Conservation (phyloP, 2,888 invertebrate species). For the Liodrosophila aerea region DNA sequence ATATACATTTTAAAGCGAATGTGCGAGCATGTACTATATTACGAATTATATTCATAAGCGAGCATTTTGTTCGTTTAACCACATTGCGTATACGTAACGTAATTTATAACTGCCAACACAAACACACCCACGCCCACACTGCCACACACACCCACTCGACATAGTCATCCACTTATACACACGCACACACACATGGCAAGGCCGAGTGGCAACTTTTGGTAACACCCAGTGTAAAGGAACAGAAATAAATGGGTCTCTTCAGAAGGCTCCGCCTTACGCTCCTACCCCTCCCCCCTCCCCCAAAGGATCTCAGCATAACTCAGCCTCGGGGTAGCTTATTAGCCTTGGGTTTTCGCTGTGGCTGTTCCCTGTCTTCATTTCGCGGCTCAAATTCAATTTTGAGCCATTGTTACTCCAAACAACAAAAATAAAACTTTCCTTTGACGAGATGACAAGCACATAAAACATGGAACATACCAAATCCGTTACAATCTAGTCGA, state of each 20-base stretch:
- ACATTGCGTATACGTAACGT: constrained; percentile 67
- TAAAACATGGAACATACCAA: constrained; percentile 14
- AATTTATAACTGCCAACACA: constrained; percentile 60
- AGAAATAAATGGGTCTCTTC: constrained; percentile 33
- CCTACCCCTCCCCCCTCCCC: background rate
- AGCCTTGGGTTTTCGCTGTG: constrained; percentile 22
- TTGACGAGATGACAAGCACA: constrained; percentile 43
- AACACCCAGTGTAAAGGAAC: constrained; percentile 20
- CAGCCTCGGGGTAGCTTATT: constrained; percentile 31
- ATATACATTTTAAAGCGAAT: constrained; percentile 14
- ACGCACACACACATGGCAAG: background rate
- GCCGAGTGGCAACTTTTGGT: constrained; percentile 17
- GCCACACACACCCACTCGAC: too few relatives aligned
- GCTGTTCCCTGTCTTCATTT: constrained; percentile 3
- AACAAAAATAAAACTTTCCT: constrained; percentile 15
- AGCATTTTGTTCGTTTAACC: constrained; percentile 59
- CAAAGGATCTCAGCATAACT: constrained; percentile 15
- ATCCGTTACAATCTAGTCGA: constrained; percentile 38
- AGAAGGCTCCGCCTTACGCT: constrained; percentile 1
- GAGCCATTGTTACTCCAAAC: constrained; percentile 11
- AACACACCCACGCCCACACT: background rate
- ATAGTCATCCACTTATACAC: too few relatives aligned
- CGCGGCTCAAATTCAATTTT: constrained; percentile 41
- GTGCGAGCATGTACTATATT: constrained; percentile 6
- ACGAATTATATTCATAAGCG: constrained; percentile 57